Evolutionary conservation across 2,888 invertebrate species (phyloP).

Genomic region (Saturnia pavonia): DNA sequence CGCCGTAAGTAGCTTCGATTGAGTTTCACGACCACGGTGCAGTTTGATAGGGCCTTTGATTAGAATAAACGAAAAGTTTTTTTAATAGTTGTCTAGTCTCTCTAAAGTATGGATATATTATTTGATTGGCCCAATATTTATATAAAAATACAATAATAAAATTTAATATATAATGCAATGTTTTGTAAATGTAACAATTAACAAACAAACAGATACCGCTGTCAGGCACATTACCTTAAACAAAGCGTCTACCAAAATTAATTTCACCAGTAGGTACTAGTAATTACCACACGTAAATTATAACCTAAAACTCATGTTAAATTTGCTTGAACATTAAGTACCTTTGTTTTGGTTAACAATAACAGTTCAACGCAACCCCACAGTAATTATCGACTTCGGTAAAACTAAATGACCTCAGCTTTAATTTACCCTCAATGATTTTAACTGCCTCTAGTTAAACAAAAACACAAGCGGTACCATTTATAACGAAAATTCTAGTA

Average conservation of each 20-base stretch:
- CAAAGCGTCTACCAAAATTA: neutral
- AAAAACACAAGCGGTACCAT: conserved; percentile 37
- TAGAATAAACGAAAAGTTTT: too few species aligned
- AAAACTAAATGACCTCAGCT: conserved; percentile 63
- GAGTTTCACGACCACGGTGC: too few species aligned
- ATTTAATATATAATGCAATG: too few species aligned
- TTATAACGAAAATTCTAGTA: conserved; percentile 29
- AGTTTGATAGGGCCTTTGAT: too few species aligned
- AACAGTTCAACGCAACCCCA: conserved; percentile 19
- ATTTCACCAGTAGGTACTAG: neutral
- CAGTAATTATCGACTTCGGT: conserved; percentile 60
- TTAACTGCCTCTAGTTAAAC: conserved; percentile 47
- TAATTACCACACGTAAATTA: conserved; percentile 3
- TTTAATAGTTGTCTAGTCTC: too few species aligned
- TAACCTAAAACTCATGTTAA: neutral
- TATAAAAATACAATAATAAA: too few species aligned
- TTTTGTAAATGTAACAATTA: neutral
- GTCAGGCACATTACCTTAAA: neutral
- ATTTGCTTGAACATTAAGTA: neutral
- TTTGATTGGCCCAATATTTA: too few species aligned
- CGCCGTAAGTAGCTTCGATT: too few species aligned
- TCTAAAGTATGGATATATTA: too few species aligned
- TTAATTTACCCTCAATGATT: conserved; percentile 54
- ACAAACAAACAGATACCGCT: neutral
- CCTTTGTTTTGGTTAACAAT: conserved; percentile 5